Percentiles rank a stretch among this genome's conserved stretches.
phyloP scores from a whole-genome alignment of 2,888 invertebrate species.

The Hemistola chrysoprasaria region DNA sequence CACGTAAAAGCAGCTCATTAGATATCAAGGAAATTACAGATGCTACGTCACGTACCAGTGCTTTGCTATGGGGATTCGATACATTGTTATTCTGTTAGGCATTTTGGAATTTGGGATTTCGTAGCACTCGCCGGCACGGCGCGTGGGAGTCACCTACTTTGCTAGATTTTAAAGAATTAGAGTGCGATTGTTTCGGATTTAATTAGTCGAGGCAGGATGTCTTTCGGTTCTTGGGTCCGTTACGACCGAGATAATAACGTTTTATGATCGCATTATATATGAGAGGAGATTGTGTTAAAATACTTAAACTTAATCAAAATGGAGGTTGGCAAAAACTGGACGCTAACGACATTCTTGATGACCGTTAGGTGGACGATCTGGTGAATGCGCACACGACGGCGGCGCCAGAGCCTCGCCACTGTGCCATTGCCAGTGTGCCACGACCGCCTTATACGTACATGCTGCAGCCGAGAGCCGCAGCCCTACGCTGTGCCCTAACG shows the following conservation, averaged over 20 bases:
- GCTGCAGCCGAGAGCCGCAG: slow-evolving; percentile 25
- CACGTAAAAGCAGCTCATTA: slow-evolving; percentile 63
- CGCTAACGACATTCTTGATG: slow-evolving; percentile 68
- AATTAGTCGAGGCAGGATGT: slow-evolving; percentile 28
- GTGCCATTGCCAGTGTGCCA: slow-evolving; percentile 10
- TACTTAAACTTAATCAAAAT: slow-evolving; percentile 43
- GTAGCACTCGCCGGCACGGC: slow-evolving; percentile 38
- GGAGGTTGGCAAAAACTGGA: slow-evolving; percentile 62
- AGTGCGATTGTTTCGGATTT: slow-evolving; percentile 28
- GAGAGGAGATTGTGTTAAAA: slow-evolving; percentile 50
- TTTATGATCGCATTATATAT: slow-evolving; percentile 49
- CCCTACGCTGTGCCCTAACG: slow-evolving; percentile 45
- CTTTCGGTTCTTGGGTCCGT: slow-evolving; percentile 33
- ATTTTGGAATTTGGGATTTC: slow-evolving; percentile 47
- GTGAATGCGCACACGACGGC: slow-evolving; percentile 36
- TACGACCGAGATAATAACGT: slow-evolving; percentile 46
- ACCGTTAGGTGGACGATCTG: slow-evolving; percentile 69
- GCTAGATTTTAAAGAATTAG: slow-evolving; percentile 29
- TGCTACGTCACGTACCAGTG: slow-evolving; percentile 52
- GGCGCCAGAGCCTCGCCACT: slow-evolving; percentile 20
- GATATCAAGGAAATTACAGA: slow-evolving; percentile 54
- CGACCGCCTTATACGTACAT: slow-evolving; percentile 35
- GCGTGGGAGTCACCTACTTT: slow-evolving; percentile 47
- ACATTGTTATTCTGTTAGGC: slow-evolving; percentile 49
- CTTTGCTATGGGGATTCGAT: slow-evolving; percentile 40